Evolutionary conservation across 1,140 invertebrate genomes (phyloP).

Genomic region (Teleogryllus occipitalis): DNA sequence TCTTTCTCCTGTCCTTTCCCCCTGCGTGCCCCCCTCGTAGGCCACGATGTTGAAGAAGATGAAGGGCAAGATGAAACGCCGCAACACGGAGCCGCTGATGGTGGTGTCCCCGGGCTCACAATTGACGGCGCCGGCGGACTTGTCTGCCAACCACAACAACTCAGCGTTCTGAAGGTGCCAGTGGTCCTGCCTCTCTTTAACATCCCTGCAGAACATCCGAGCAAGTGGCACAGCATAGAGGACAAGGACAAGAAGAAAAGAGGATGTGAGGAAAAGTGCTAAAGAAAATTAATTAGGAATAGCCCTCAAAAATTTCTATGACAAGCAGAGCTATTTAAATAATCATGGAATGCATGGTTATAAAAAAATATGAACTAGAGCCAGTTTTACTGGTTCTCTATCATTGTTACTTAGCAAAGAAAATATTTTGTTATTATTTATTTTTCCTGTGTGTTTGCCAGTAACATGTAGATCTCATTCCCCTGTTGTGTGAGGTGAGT

Average conservation of each 20-base stretch:
- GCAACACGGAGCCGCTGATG: conserved; percentile 87
- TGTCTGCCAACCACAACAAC: conserved; percentile 35
- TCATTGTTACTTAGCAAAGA: conserved; percentile 16
- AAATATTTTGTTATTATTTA: conserved; percentile 16
- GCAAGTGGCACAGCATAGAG: not conserved
- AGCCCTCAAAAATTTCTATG: conserved; percentile 6
- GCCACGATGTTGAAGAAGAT: conserved; percentile 82
- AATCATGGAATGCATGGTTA: not conserved
- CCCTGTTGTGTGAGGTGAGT: not conserved
- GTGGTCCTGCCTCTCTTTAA: not conserved
- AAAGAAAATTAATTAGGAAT: conserved; percentile 7
- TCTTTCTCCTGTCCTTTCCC: conserved; percentile 14
- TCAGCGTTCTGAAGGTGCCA: conserved; percentile 31
- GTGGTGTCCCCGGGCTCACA: conserved; percentile 55
- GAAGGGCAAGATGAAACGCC: conserved; percentile 89
- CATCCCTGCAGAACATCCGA: not conserved
- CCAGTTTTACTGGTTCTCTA: conserved; percentile 3
- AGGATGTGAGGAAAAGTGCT: not conserved
- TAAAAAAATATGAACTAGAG: conserved; percentile 9
- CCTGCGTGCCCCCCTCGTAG: conserved; percentile 45
- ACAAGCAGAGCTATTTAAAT: conserved; percentile 1
- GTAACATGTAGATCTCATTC: conserved; percentile 11
- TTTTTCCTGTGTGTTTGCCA: conserved; percentile 16
- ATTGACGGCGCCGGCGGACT: conserved; percentile 44
- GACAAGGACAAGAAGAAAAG: conserved; percentile 6